Base-by-base conservation (phyloP, 2,113 vertebrate genomes). In the Muntiacus muntjak region DNA sequence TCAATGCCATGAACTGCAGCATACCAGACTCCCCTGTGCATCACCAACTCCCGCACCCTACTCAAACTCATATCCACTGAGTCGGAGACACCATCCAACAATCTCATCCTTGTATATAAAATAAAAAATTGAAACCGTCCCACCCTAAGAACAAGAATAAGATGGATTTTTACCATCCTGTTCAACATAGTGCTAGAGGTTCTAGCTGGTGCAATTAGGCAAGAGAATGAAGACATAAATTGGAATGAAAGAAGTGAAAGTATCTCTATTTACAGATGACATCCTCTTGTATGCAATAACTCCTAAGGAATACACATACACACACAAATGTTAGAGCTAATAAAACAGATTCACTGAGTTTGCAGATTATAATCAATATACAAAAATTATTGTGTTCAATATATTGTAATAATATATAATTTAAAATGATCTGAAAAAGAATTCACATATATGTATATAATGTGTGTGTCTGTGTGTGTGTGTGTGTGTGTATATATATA, bases 1-100 rank as follows among this genome's bases (percentile, higher is more conserved):
- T 0, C 0, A 0, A 25, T 0, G 0, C 67, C 67, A 12, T 23
- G 36, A 21, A 25, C 36, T 74, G 36, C 11, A 74, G 67, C 36
- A 74, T 74, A 40, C 10, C 67, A 74, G 67, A 19, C 10, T 74
- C 19, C 67, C n/a, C 67, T 74, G 10, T 74, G 19, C 21, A 74
- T 40, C 67, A 13, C 67, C 36, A 25, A 74, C 67, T 40, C n/a
- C n/a, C 0, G 1, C 21, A 23, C 10, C 36, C 67, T 74, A 74
- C 67, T 74, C 36, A 40, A 23, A 74, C 5, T 74, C 21, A 74
- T 1, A 11, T 25, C 36, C 67, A 74, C 36, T 40, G 36, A 74
- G 67, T 23, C n/a, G 3, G 36, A 40, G 67, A 40, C 21, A 23
- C 36, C 19, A 74, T 40, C 36, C 36, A 6, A 74, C 21, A 74